Percentiles rank a stretch among this genome's conserved stretches.
These are phyloP conservation scores for Sciurus carolinensis DNA, from an alignment of 2,797 vertebrate species.

Conservation along the genomic window DNA sequence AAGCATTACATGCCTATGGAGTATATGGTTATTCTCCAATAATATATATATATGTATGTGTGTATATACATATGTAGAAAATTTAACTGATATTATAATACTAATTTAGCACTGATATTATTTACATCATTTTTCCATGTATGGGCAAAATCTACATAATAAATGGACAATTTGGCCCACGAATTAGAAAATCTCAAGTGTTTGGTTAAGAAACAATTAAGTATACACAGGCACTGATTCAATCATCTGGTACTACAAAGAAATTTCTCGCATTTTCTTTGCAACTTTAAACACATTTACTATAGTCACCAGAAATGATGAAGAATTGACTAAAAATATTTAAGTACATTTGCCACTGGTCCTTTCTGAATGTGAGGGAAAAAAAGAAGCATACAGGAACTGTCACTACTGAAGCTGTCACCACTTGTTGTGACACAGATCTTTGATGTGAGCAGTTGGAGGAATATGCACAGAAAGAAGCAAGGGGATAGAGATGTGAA, in stretches of 20 bases:
- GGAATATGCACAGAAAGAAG: neutral
- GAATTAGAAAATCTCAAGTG: neutral
- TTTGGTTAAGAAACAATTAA: neutral
- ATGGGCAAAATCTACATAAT: neutral
- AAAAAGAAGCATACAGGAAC: neutral
- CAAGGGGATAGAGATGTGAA: neutral
- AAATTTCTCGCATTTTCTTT: neutral
- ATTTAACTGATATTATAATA: no score
- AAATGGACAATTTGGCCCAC: neutral
- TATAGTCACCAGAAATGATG: neutral
- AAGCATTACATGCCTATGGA: neutral
- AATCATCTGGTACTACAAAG: neutral
- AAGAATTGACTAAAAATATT: neutral
- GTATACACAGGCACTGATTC: neutral
- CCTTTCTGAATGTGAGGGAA: neutral
- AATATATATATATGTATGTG: neutral
- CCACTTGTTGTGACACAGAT: neutral
- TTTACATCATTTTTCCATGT: neutral
- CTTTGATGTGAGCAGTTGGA: neutral
- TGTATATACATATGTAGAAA: no score
- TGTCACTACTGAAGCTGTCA: neutral
- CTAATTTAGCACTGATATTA: neutral
- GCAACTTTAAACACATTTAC: neutral
- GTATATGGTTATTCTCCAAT: neutral
- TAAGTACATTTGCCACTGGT: neutral